Base-by-base conservation (phyloP, 2,888 invertebrate genomes). In the Troides oblongomaculatus region DNA sequence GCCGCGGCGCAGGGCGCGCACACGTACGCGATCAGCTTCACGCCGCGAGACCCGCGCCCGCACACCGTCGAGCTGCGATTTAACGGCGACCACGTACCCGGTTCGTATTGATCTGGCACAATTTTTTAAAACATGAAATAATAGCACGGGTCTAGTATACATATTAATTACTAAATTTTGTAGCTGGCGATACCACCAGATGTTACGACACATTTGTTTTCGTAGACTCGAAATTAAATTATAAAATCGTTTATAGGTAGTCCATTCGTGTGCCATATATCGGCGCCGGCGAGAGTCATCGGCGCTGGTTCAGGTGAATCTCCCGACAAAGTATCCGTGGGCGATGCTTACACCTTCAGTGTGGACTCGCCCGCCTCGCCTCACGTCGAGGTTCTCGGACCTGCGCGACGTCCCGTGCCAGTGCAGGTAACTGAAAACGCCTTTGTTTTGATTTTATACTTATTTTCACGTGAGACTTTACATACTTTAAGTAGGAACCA, bases 1-100 rank as follows among this genome's bases (percentile, higher is more conserved):
- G 99, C 99, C 17, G 98, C 99, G 83, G 98, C 98, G 0, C 98
- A 99, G 84, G 99, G 99, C 46, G 98, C 98, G 43, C 98, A 98
- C 83, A 97, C 97, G 0, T 99, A 99, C 86, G 98, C 98, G 39
- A 99, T 99, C 78, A 98, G 99, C 50, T 99, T 99, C 88, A 97
- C 98, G 12, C 99, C 99, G 0, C 94, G 98, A 60, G 97, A 98
- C 82, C 95, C 98, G 0, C 95, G 97, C 68, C 95, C 96, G 46
- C 99, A 99, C 84, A 97, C 97, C 0, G 98, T 99, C 17, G 98
- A 99, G 86, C 94, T 99, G 68, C 94, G 98, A 69, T 99, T 99
- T 90, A 99, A 99, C 83, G 97, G 97, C 0, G 97, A 98, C 82
- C 97, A 98, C 86, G 99, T 99, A 21, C 98, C 98, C 70, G 98